Evolutionary conservation across 2,888 invertebrate genomes (phyloP).

Genomic region (Pasiphila rectangulata): DNA sequence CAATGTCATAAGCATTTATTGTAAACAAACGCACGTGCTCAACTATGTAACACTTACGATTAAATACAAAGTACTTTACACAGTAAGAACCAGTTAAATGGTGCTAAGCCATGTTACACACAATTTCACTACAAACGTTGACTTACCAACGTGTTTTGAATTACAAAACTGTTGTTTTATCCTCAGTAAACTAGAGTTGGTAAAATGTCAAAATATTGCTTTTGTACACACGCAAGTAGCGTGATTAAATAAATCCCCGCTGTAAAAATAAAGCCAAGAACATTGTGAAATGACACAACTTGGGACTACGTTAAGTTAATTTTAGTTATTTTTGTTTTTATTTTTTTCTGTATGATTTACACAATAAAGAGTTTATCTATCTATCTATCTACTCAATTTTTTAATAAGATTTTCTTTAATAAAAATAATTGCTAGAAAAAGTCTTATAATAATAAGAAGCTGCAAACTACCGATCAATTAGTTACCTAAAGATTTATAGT

Average conservation of each 20-base stretch:
- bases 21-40: conserved; percentile 18
- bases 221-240: no score
- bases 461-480: no score
- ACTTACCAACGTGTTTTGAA: conserved; percentile 8
- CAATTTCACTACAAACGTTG: conserved; percentile 10
- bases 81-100: background rate
- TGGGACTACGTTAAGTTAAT: no score
- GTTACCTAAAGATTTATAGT: background rate
- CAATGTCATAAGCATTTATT: background rate
- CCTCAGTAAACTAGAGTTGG: background rate
- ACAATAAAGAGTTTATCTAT: no score
- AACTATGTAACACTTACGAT: background rate
- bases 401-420: no score
- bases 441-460: no score
- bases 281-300: no score
- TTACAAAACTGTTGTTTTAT: conserved; percentile 10
- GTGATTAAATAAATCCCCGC: background rate
- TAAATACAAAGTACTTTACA: conserved; percentile 1
- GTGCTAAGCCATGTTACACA: conserved; percentile 6
- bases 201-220: conserved; percentile 5
- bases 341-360: no score
- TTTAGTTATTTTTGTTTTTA: no score
- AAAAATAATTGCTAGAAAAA: no score
- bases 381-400: no score
- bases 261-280: no score